Conservation (phyloP, 2,888 invertebrate genomes). For the Zaprionus obscuricornis region DNA sequence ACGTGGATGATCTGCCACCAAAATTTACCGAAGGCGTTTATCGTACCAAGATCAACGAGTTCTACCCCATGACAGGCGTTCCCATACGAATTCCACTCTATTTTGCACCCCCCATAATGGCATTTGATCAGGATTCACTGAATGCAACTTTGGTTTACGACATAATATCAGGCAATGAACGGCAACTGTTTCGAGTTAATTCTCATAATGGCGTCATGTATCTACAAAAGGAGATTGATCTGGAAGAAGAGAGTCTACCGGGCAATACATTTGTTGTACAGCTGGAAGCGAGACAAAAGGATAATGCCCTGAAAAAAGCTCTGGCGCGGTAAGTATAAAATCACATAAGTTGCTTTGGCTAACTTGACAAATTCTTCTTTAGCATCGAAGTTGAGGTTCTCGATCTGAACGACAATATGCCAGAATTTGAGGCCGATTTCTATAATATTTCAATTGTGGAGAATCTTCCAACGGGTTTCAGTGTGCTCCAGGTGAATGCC, state of each 20-base stretch:
- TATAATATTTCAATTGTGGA: slow-evolving; percentile 97
- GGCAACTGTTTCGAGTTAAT: slow-evolving; percentile 90
- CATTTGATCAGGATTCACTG: slow-evolving; percentile 92
- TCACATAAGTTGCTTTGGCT: not conserved
- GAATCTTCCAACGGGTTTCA: slow-evolving; percentile 91
- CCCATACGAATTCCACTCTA: slow-evolving; percentile 88
- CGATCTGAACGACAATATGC: slow-evolving; percentile 90
- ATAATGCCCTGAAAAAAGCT: slow-evolving; percentile 90
- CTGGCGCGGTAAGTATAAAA: slow-evolving; percentile 84
- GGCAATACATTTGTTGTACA: slow-evolving; percentile 90
- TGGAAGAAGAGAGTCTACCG: slow-evolving; percentile 90
- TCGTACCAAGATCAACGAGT: slow-evolving; percentile 91
- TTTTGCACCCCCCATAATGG: slow-evolving; percentile 89
- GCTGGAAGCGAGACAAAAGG: slow-evolving; percentile 91
- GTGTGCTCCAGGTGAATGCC: slow-evolving; percentile 86
- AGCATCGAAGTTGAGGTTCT: slow-evolving; percentile 80
- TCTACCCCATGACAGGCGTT: slow-evolving; percentile 90
- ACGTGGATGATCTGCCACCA: slow-evolving; percentile 92
- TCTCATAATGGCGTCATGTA: slow-evolving; percentile 90
- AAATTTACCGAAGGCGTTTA: slow-evolving; percentile 92
- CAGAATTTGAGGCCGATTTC: slow-evolving; percentile 94
- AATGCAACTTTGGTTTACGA: slow-evolving; percentile 90
- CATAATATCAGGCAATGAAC: slow-evolving; percentile 91
- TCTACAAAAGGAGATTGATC: slow-evolving; percentile 91
- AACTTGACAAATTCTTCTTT: not conserved